Percentiles rank a stretch among this genome's conserved stretches.
Evolutionary conservation across 2,888 invertebrate genomes (phyloP).

Genomic region (Lingula anatina): DNA sequence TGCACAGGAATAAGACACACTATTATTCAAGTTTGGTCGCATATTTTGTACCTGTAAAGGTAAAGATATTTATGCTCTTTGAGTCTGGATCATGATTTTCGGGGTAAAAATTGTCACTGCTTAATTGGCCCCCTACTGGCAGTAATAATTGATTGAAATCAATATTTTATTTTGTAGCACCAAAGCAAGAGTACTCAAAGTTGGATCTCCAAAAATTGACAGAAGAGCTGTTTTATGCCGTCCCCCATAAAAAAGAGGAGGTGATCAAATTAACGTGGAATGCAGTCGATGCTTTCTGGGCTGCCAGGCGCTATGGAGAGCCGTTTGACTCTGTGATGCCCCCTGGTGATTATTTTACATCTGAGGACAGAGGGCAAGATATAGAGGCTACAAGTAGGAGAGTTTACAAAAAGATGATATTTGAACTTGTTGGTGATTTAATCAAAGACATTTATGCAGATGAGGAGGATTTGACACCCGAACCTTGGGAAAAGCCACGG

Average conservation of each 20-base stretch:
- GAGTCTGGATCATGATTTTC: no score
- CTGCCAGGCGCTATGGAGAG: slow-evolving; percentile 31
- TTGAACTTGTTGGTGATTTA: slow-evolving; percentile 48
- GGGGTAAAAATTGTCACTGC: no score
- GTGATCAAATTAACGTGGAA: slow-evolving; percentile 24
- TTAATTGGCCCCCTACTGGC: no score
- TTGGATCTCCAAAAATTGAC: slow-evolving; percentile 19
- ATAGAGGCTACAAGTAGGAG: slow-evolving; percentile 26
- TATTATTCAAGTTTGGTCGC: no score
- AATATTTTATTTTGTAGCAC: no score
- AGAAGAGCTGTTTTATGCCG: slow-evolving; percentile 32
- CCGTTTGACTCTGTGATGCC: slow-evolving; percentile 25
- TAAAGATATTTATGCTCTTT: no score
- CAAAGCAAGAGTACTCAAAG: no score
- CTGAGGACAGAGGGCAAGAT: slow-evolving; percentile 13
- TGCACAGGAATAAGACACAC: no score
- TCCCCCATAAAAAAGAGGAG: slow-evolving; percentile 39
- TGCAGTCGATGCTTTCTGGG: slow-evolving; percentile 43
- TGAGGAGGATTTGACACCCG: slow-evolving; percentile 38
- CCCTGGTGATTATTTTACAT: slow-evolving; percentile 23
- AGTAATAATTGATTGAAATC: no score
- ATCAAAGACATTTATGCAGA: slow-evolving; percentile 43
- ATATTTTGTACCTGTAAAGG: no score
- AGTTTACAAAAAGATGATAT: slow-evolving; percentile 44
- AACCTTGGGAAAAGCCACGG: slow-evolving; percentile 58